Percentiles rank a stretch among this genome's conserved stretches.
phyloP scores from a whole-genome alignment of 2,888 invertebrate genomes.

The Drosophila phalerata region DNA sequence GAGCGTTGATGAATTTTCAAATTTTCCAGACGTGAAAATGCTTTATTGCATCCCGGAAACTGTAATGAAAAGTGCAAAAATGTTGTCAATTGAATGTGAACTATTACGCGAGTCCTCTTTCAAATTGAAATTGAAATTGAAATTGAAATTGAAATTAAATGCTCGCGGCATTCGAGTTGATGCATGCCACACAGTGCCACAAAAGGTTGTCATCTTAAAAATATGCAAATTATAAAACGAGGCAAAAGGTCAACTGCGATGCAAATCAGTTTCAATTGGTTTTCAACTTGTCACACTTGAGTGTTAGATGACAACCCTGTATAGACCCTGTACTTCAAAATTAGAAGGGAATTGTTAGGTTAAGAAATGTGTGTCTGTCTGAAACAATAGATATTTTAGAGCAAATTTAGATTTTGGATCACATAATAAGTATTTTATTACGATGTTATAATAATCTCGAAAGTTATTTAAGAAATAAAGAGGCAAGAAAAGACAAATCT shows the following conservation, averaged over 20 bases:
- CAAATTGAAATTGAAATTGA: conserved; percentile 16
- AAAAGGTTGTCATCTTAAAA: conserved; percentile 5
- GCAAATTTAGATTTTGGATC: too few species aligned
- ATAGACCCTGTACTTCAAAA: neutral
- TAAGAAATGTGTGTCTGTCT: too few species aligned
- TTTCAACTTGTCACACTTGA: conserved; percentile 12
- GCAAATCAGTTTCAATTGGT: conserved; percentile 37
- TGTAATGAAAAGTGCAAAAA: conserved; percentile 86
- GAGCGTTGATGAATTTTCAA: conserved; percentile 98
- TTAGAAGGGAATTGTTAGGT: too few species aligned
- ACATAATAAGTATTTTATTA: too few species aligned
- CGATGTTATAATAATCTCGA: too few species aligned
- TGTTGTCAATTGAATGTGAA: conserved; percentile 56
- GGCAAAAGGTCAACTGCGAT: conserved; percentile 10
- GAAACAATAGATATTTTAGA: too few species aligned
- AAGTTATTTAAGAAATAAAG: neutral
- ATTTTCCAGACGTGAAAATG: conserved; percentile 98
- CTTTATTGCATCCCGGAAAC: conserved; percentile 97
- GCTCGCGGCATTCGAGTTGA: conserved; percentile 41
- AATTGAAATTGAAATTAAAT: conserved; percentile 11
- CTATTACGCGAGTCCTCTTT: conserved; percentile 10
- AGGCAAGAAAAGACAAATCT: neutral
- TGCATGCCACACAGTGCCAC: conserved; percentile 18
- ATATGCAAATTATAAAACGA: conserved; percentile 37
- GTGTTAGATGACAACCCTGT: conserved; percentile 4